These are phyloP conservation scores for Micromesistius poutassou DNA, from an alignment of 2,797 vertebrate species.

Conservation along the genomic window DNA sequence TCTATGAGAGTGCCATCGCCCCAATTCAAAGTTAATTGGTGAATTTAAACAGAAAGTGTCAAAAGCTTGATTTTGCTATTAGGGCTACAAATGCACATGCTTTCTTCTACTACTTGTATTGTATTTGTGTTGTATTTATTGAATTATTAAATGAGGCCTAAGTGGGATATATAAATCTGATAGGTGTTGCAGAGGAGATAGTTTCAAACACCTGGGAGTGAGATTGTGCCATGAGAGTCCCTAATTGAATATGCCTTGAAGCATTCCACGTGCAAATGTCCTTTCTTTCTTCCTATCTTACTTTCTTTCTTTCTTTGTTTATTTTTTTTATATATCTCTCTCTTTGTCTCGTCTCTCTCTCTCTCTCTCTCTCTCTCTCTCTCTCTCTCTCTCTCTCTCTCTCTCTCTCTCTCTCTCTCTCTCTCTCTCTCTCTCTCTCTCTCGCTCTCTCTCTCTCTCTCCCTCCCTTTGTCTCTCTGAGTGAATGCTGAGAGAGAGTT, in stretches of 20 bases:
- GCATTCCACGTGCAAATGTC: not conserved
- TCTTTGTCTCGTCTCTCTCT: too few species aligned
- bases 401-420: not conserved
- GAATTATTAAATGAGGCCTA: too few species aligned
- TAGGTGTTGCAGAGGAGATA: not conserved
- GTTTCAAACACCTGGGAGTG: not conserved
- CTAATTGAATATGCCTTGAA: not conserved
- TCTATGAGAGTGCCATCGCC: too few species aligned
- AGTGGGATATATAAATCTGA: not conserved
- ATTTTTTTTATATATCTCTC: not conserved
- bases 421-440: not conserved
- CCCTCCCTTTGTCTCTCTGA: not conserved
- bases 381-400: too few species aligned
- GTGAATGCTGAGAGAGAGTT: too few species aligned
- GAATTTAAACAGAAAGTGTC: not conserved
- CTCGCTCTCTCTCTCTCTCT: too few species aligned
- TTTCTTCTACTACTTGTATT: not conserved
- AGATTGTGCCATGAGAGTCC: not conserved
- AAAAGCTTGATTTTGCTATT: not conserved
- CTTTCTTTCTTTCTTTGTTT: not conserved
- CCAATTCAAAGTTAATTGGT: too few species aligned
- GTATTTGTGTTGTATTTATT: not conserved
- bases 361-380: too few species aligned
- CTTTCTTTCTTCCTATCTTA: not conserved
- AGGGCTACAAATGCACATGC: too few species aligned